Conservation (phyloP, 2,888 invertebrate species). For the Drosophila meridiana region DNA sequence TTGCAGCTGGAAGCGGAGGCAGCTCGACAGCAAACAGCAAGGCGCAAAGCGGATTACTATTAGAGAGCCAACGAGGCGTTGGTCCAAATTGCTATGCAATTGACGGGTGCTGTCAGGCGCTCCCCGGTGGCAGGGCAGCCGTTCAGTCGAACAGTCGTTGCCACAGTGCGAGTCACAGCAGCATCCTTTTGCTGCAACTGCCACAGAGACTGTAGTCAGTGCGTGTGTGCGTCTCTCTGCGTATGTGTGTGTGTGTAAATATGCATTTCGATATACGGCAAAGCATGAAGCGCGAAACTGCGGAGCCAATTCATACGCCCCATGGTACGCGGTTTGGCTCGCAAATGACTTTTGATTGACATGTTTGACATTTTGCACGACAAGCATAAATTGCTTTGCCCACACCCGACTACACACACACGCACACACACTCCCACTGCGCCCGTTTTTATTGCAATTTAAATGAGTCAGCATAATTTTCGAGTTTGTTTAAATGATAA, state of each 20-base stretch:
- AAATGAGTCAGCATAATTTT: constrained; percentile 75
- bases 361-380: constrained; percentile 79
- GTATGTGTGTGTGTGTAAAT: not conserved
- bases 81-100: constrained; percentile 60
- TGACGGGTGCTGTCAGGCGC: constrained; percentile 56
- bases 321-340: constrained; percentile 46
- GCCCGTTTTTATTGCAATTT: constrained; percentile 66
- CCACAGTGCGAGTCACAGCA: constrained; percentile 17
- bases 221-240: no score
- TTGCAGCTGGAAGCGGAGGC: not conserved
- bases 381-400: constrained; percentile 69
- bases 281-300: constrained; percentile 18
- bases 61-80: constrained; percentile 35
- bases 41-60: constrained; percentile 33
- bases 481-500: constrained; percentile 56
- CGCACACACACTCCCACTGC: not conserved
- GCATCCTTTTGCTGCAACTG: constrained; percentile 14
- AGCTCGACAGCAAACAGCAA: not conserved
- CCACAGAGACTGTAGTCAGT: constrained; percentile 6
- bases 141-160: constrained; percentile 8
- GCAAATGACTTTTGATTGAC: constrained; percentile 79
- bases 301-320: constrained; percentile 56
- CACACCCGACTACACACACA: constrained; percentile 4
- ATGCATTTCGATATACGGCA: constrained; percentile 23
- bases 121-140: constrained; percentile 29